Percentiles rank a stretch among this genome's conserved stretches.
Evolutionary conservation across 2,888 invertebrate genomes (phyloP).

Genomic region (Dendrolimus houi): DNA sequence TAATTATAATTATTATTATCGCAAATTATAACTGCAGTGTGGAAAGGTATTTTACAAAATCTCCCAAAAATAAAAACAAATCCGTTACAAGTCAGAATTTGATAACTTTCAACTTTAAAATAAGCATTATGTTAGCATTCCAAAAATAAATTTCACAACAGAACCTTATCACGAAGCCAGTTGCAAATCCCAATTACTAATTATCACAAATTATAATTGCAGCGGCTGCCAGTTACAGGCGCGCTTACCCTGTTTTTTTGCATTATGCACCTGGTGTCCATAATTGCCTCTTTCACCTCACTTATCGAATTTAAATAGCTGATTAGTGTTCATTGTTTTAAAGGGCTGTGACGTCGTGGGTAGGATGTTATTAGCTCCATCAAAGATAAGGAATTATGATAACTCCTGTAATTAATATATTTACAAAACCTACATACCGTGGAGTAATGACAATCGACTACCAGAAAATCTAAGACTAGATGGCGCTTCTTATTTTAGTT

Average conservation of each 20-base stretch:
- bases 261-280: constrained; percentile 5
- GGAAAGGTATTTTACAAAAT: too few relatives aligned
- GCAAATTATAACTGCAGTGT: too few relatives aligned
- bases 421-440: too few relatives aligned
- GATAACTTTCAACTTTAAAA: too few relatives aligned
- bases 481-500: too few relatives aligned
- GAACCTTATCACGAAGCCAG: constrained; percentile 5
- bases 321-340: not conserved
- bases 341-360: not conserved
- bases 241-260: constrained; percentile 10
- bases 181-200: constrained; percentile 9
- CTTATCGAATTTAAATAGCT: not conserved
- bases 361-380: not conserved
- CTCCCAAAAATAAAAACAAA: too few relatives aligned
- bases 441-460: too few relatives aligned
- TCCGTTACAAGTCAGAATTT: too few relatives aligned
- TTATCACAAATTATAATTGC: constrained; percentile 1
- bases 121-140: not conserved
- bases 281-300: constrained; percentile 3
- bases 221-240: not conserved
- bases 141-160: not conserved
- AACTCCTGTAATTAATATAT: too few relatives aligned
- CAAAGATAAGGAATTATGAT: too few relatives aligned
- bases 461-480: too few relatives aligned
- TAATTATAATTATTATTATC: too few relatives aligned